A percentile compares a stretch with the other conserved stretches of the same genome.
These are phyloP conservation scores for Nasonovia ribisnigri DNA, from an alignment of 2,888 invertebrate species.

Conservation along the genomic window DNA sequence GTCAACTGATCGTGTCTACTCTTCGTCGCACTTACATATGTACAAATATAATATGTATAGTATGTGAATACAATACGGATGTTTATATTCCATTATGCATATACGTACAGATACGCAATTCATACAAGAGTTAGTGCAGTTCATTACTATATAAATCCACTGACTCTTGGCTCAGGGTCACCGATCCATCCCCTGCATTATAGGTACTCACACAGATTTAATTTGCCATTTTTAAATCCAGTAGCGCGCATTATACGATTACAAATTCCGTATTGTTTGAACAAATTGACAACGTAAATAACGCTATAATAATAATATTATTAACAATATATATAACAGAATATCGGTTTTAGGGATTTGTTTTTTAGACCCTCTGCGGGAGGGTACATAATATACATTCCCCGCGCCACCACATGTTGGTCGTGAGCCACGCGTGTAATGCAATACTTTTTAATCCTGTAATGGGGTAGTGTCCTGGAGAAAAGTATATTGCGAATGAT, in stretches of 20 bases:
- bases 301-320: slow-evolving; percentile 24
- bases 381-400: background rate
- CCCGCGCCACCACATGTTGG: background rate
- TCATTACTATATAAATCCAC: slow-evolving; percentile 10
- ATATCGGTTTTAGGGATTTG: slow-evolving; percentile 59
- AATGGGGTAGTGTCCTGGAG: slow-evolving; percentile 42
- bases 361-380: slow-evolving; percentile 25
- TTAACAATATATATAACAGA: background rate
- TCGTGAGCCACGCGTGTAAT: slow-evolving; percentile 11
- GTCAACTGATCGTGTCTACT: slow-evolving; percentile 2
- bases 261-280: slow-evolving; percentile 1
- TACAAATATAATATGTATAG: background rate
- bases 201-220: background rate
- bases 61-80: background rate
- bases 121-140: background rate
- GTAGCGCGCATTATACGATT: slow-evolving; percentile 16
- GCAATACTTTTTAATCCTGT: slow-evolving; percentile 58
- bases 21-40: background rate
- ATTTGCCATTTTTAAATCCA: slow-evolving; percentile 11
- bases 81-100: background rate
- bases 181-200: background rate
- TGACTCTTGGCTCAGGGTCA: background rate
- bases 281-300: slow-evolving; percentile 49
- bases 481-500: slow-evolving; percentile 50
- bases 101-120: background rate